A percentile compares a stretch with the other conserved stretches of the same genome.
These are phyloP conservation scores for Nesoenas mayeri DNA, from an alignment of 2,113 vertebrate genomes.

Conservation along the genomic window DNA sequence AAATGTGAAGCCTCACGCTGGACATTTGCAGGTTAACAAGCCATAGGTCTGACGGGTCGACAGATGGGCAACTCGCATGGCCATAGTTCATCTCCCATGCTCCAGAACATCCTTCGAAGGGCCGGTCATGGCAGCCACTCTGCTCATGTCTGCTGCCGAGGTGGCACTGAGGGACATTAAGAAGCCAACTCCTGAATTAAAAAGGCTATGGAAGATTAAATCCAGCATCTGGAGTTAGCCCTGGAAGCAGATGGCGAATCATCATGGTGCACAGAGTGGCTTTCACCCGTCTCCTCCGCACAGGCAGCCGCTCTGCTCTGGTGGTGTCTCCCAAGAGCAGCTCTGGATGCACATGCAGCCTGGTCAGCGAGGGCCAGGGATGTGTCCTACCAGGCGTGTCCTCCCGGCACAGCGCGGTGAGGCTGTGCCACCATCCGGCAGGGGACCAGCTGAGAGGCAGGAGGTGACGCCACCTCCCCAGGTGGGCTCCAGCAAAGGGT, in stretches of 20 bases:
- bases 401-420: fast-evolving
- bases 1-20: not conserved
- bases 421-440: fast-evolving
- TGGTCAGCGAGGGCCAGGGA: not conserved
- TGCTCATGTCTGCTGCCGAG: not conserved
- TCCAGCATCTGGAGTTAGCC: conserved; percentile 56
- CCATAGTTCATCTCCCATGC: not conserved
- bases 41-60: not conserved
- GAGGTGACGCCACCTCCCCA: not conserved
- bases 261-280: not conserved
- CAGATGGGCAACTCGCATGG: not conserved
- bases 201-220: conserved; percentile 63
- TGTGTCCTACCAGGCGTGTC: not conserved
- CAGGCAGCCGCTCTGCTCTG: not conserved
- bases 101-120: not conserved
- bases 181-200: conserved; percentile 57
- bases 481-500: not conserved
- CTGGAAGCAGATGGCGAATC: conserved; percentile 32
- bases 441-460: not conserved
- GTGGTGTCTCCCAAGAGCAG: not conserved
- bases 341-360: not conserved
- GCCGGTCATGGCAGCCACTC: not conserved
- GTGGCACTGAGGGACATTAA: conserved; percentile 41
- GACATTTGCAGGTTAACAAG: not conserved
- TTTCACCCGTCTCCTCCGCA: not conserved